These are phyloP conservation scores for Bursaphelenchus okinawaensis DNA, from an alignment of 2,888 invertebrate genomes.

Conservation along the genomic window DNA sequence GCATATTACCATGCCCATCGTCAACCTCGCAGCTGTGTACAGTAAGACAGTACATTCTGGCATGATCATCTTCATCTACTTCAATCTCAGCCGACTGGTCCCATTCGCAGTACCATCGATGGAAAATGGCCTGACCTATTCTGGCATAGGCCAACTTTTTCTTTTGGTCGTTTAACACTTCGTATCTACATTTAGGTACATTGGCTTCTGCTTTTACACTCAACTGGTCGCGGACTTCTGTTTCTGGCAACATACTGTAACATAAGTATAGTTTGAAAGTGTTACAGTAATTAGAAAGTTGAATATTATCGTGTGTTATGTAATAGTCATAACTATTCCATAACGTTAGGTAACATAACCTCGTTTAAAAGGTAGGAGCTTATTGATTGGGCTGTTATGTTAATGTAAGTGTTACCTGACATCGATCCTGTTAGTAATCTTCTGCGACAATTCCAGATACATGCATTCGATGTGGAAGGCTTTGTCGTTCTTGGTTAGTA, in stretches of 20 bases:
- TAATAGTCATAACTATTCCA: too few relatives aligned
- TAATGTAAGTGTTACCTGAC: slow-evolving; percentile 33
- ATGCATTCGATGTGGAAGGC: slow-evolving; percentile 48
- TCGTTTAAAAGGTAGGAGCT: too few relatives aligned
- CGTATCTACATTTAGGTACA: slow-evolving; percentile 43
- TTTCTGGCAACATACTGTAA: slow-evolving; percentile 37
- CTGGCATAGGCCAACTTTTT: slow-evolving; percentile 39
- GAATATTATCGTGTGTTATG: too few relatives aligned
- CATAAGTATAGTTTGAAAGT: too few relatives aligned
- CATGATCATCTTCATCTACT: slow-evolving; percentile 7
- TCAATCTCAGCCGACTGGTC: neutral
- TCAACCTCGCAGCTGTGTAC: slow-evolving; percentile 52
- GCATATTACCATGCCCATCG: slow-evolving; percentile 49
- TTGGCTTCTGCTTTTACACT: slow-evolving; percentile 14
- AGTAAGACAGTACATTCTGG: slow-evolving; percentile 42
- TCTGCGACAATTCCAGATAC: slow-evolving; percentile 40
- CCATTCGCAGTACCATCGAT: slow-evolving; percentile 31
- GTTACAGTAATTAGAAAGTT: too few relatives aligned
- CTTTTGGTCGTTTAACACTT: slow-evolving; percentile 36
- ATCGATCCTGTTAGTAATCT: slow-evolving; percentile 42
- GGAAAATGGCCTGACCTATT: slow-evolving; percentile 47
- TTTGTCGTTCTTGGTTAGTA: slow-evolving; percentile 41
- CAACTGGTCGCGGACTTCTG: slow-evolving; percentile 35
- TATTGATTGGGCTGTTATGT: too few relatives aligned
- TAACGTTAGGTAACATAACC: too few relatives aligned